Conservation (phyloP, 2,888 invertebrate species). For the Synanthedon myopaeformis region DNA sequence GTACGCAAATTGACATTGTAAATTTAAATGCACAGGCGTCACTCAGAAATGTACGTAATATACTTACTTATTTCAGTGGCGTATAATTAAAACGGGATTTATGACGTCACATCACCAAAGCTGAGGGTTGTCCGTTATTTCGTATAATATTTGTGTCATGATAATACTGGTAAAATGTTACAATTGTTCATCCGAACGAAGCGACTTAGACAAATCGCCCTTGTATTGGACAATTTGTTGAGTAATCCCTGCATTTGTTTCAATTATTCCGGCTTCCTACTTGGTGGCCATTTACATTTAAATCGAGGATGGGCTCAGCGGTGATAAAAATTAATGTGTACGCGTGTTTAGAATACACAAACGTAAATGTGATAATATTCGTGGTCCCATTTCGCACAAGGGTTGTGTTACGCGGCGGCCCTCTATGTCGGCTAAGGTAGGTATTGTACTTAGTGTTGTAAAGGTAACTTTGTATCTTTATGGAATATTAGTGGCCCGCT, state of each 20-base stretch:
- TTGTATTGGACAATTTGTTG: constrained; percentile 68
- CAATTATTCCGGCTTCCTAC: constrained; percentile 61
- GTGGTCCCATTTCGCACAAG: constrained; percentile 25
- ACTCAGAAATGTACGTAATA: neutral
- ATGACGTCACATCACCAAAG: neutral
- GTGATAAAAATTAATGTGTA: constrained; percentile 18
- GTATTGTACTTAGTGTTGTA: too few relatives aligned
- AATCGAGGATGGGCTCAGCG: constrained; percentile 23
- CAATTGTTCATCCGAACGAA: constrained; percentile 42
- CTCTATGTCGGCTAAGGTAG: constrained; percentile 6
- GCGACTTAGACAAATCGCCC: constrained; percentile 63
- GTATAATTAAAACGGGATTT: neutral
- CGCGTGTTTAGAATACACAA: constrained; percentile 45
- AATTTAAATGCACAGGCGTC: neutral
- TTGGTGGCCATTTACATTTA: constrained; percentile 34
- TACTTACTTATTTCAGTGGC: neutral
- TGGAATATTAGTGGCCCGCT: too few relatives aligned
- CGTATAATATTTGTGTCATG: constrained; percentile 25
- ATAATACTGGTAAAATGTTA: constrained; percentile 30
- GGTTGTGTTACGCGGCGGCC: constrained; percentile 19
- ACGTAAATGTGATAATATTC: constrained; percentile 27
- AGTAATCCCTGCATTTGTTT: constrained; percentile 67
- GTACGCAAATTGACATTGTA: neutral
- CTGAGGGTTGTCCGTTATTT: neutral
- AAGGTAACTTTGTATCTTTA: too few relatives aligned